These are phyloP conservation scores for Oreocharis arfaki DNA, from an alignment of 2,113 vertebrate species.

Conservation along the genomic window DNA sequence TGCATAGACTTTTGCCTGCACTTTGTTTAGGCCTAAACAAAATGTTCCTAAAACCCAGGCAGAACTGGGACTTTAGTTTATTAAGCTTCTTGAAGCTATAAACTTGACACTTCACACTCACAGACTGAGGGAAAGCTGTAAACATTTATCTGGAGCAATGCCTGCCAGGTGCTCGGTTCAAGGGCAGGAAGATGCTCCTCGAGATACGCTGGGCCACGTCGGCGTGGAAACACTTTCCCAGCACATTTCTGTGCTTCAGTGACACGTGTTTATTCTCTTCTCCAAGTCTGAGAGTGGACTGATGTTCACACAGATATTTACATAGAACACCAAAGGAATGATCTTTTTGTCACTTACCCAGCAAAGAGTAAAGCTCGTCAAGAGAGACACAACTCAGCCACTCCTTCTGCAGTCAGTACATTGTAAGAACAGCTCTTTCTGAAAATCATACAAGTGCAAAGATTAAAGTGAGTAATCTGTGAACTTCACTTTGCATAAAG, in stretches of 20 bases:
- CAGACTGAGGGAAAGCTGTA: not conserved
- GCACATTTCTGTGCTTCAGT: conserved; percentile 7
- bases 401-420: conserved; percentile 42
- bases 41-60: not conserved
- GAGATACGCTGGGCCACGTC: not conserved
- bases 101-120: not conserved
- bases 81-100: not conserved
- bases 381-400: conserved; percentile 27
- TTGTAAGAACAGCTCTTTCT: not conserved
- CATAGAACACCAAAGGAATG: conserved; percentile 3
- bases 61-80: not conserved
- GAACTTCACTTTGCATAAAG: not conserved
- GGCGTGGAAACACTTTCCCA: not conserved
- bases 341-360: conserved; percentile 9
- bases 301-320: not conserved
- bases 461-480: not conserved
- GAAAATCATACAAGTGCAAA: not conserved
- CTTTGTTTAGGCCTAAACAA: not conserved
- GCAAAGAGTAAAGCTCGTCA: not conserved
- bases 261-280: not conserved
- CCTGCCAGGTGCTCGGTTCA: not conserved
- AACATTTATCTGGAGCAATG: not conserved
- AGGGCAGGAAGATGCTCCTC: not conserved
- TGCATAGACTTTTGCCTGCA: not conserved
- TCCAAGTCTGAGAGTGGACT: not conserved